Conservation (phyloP, 2,888 invertebrate genomes). For the Oxycera nigricornis region DNA sequence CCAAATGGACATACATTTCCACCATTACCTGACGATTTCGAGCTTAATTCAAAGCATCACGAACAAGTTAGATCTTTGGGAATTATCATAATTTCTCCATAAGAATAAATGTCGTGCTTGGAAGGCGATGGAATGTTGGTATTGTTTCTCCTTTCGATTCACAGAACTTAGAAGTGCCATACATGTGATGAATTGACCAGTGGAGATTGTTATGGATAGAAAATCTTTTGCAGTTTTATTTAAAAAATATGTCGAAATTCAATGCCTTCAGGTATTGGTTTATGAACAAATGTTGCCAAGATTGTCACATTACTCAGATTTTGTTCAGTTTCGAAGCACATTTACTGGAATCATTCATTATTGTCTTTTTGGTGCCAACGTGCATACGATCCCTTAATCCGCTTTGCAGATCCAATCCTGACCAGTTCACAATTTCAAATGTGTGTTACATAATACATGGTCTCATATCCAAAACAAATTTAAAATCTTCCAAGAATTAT, state of each 20-base stretch:
- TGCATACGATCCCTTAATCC: background rate
- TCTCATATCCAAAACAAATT: constrained; percentile 3
- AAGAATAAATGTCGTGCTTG: background rate
- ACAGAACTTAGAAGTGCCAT: no score
- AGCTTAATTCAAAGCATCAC: constrained; percentile 33
- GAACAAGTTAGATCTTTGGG: constrained; percentile 1
- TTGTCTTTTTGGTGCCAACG: no score
- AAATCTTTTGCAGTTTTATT: no score
- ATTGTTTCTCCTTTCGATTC: no score
- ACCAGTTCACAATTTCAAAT: background rate
- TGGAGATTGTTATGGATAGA: no score
- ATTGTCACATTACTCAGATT: no score
- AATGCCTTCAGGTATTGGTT: no score
- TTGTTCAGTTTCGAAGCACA: no score
- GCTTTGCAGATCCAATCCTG: background rate
- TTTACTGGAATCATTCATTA: no score
- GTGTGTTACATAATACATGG: background rate
- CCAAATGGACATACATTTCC: background rate
- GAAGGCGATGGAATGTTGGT: background rate
- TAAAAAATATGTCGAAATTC: no score
- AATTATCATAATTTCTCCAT: constrained; percentile 38
- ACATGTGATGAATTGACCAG: no score
- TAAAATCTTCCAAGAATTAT: constrained; percentile 27
- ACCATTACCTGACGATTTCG: constrained; percentile 15
- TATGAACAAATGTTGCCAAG: no score